Percentiles rank a stretch among this genome's conserved stretches.
These are phyloP conservation scores for Gortyna flavago DNA, from an alignment of 2,888 invertebrate species.

Conservation along the genomic window DNA sequence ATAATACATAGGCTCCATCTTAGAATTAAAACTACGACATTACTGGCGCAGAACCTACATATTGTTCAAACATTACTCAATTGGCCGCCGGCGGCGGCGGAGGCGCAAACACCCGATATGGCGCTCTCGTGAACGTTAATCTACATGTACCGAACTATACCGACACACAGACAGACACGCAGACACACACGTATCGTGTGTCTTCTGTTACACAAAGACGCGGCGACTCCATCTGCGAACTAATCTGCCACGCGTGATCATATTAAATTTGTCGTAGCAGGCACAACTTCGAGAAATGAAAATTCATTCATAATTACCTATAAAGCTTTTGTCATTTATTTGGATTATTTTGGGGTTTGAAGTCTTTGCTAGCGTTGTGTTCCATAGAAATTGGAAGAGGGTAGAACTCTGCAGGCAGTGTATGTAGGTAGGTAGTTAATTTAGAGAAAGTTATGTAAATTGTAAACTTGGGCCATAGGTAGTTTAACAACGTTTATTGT, in stretches of 20 bases:
- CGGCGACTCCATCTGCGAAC: constrained; percentile 36
- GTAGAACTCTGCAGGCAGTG: neutral
- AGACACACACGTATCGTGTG: constrained; percentile 27
- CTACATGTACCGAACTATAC: constrained; percentile 56
- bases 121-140: constrained; percentile 66
- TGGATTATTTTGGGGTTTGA: neutral
- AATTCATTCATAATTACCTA: neutral
- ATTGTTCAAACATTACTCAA: constrained; percentile 77
- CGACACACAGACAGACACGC: constrained; percentile 34
- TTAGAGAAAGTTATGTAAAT: neutral
- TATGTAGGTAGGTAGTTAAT: neutral
- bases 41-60: constrained; percentile 67
- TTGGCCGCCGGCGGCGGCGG: constrained; percentile 63
- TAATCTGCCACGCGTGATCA: constrained; percentile 16
- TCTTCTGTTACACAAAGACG: constrained; percentile 56
- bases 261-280: neutral
- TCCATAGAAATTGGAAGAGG: neutral
- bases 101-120: constrained; percentile 68
- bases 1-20: constrained; percentile 27
- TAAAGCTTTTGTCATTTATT: neutral
- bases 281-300: constrained; percentile 1
- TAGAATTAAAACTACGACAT: constrained; percentile 58
- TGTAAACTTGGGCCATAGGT: neutral
- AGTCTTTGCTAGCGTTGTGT: neutral
- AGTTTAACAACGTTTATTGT: no score